A percentile compares a stretch with the other conserved stretches of the same genome.
Conservation (phyloP, 1,140 invertebrate species). For the Tribolium castaneum region DNA sequence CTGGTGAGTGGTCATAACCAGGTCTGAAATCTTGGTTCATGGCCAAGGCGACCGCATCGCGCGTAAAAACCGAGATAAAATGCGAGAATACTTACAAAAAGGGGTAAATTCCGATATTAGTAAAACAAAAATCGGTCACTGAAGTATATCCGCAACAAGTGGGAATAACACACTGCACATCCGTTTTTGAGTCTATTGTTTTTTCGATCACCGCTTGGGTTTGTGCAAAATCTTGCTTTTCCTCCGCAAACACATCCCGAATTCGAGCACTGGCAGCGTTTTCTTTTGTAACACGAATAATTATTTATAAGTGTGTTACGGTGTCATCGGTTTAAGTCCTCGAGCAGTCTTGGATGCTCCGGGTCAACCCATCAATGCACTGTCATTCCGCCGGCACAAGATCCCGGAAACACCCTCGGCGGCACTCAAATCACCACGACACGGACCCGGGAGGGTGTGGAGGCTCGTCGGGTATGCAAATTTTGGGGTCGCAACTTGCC, state of each 20-base stretch:
- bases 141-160: slow-evolving; percentile 41
- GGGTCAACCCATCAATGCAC: slow-evolving; percentile 33
- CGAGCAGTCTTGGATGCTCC: slow-evolving; percentile 24
- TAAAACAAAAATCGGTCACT: slow-evolving; percentile 41
- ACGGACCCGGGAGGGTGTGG: neutral
- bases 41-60: slow-evolving; percentile 8
- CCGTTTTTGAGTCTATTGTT: slow-evolving; percentile 46
- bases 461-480: slow-evolving; percentile 16
- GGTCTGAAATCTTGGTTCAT: neutral
- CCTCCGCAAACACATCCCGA: slow-evolving; percentile 50
- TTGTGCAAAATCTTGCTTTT: slow-evolving; percentile 45
- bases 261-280: slow-evolving; percentile 1
- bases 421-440: neutral
- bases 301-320: slow-evolving; percentile 54
- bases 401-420: neutral
- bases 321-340: slow-evolving; percentile 51
- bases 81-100: slow-evolving; percentile 27
- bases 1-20: too few species aligned
- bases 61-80: neutral
- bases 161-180: slow-evolving; percentile 48
- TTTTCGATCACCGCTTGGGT: slow-evolving; percentile 51
- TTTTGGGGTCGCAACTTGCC: slow-evolving; percentile 39
- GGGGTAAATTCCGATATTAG: slow-evolving; percentile 5
- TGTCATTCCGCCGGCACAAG: slow-evolving; percentile 4
- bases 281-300: slow-evolving; percentile 29